phyloP scores from a whole-genome alignment of 2,888 invertebrate species.

The Cremastobaeus sp. region DNA sequence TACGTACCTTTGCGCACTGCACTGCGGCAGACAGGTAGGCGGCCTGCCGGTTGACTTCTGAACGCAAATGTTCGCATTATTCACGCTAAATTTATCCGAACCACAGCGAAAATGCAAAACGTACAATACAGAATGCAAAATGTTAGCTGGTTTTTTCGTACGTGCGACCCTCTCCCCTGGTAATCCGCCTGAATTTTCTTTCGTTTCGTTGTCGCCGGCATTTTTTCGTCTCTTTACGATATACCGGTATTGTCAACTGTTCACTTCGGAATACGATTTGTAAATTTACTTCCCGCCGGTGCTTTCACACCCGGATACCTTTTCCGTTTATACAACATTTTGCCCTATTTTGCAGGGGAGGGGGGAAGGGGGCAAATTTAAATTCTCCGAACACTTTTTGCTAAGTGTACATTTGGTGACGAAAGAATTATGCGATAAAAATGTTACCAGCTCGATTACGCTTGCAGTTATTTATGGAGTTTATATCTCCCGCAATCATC shows the following conservation, averaged over 20 bases:
- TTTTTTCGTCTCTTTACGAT: slow-evolving; percentile 21
- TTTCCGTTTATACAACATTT: too few species aligned
- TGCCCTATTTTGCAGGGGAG: too few species aligned
- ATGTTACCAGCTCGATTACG: too few species aligned
- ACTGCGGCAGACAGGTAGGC: slow-evolving; percentile 61
- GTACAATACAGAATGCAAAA: slow-evolving; percentile 70
- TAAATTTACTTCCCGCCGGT: slow-evolving; percentile 20
- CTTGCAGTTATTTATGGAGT: too few species aligned
- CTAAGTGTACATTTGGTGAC: too few species aligned
- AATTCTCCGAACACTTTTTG: too few species aligned
- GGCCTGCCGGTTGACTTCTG: slow-evolving; percentile 42
- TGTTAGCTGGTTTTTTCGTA: slow-evolving; percentile 50
- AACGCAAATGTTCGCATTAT: slow-evolving; percentile 71
- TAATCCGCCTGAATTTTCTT: slow-evolving; percentile 73
- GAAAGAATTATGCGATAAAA: too few species aligned
- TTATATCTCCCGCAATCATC: slow-evolving; percentile 7
- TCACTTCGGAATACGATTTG: slow-evolving; percentile 30
- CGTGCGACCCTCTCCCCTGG: slow-evolving; percentile 66
- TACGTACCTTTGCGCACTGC: slow-evolving; percentile 53
- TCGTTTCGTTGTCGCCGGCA: slow-evolving; percentile 67
- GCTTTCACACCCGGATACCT: too few species aligned
- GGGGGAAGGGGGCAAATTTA: too few species aligned
- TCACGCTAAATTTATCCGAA: slow-evolving; percentile 74
- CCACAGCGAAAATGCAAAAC: slow-evolving; percentile 70
- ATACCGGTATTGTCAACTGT: slow-evolving; percentile 32